These are phyloP conservation scores for Spialia ferax DNA, from an alignment of 2,888 invertebrate genomes.

Conservation along the genomic window DNA sequence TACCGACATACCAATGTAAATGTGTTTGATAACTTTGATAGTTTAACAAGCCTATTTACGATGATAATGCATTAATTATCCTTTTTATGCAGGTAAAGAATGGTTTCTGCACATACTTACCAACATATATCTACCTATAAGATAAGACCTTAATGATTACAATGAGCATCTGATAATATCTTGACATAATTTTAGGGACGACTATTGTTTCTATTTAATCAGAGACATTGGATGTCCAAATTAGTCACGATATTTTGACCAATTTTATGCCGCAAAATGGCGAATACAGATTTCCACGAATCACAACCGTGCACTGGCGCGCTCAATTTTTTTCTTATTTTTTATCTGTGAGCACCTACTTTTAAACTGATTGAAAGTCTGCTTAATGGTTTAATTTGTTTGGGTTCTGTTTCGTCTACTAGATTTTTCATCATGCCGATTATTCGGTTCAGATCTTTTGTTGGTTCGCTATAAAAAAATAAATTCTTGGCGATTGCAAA, in stretches of 20 bases:
- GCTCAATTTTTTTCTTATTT: slow-evolving; percentile 1
- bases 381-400: slow-evolving; percentile 4
- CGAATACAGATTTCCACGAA: slow-evolving; percentile 5
- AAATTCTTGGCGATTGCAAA: not conserved
- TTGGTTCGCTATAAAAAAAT: not conserved
- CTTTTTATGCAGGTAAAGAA: too few species aligned
- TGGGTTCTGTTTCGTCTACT: not conserved
- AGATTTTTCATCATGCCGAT: not conserved
- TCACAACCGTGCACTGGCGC: slow-evolving; percentile 3
- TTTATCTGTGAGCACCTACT: not conserved
- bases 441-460: not conserved
- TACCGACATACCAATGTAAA: too few species aligned
- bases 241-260: not conserved
- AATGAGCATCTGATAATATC: too few species aligned
- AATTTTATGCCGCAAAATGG: not conserved
- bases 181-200: too few species aligned
- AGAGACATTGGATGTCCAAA: not conserved
- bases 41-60: not conserved
- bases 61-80: not conserved
- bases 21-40: not conserved
- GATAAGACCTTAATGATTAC: too few species aligned
- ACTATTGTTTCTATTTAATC: not conserved
- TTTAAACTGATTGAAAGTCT: slow-evolving; percentile 40
- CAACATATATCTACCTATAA: too few species aligned
- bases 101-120: too few species aligned